Base-by-base conservation (phyloP, 2,888 invertebrate species). In the Heterodera filipjevi region DNA sequence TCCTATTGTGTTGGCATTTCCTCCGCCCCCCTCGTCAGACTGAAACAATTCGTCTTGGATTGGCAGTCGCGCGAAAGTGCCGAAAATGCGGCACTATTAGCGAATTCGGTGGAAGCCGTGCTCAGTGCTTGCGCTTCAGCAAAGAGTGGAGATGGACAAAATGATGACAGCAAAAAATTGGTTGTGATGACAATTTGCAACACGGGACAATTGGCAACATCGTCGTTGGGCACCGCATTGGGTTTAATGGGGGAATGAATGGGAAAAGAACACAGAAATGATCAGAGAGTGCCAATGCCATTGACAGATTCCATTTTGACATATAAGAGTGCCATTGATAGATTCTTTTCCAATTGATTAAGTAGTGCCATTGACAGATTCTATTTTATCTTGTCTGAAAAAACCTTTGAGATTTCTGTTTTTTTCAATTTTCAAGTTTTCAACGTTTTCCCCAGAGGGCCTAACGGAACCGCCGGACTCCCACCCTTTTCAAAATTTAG, bases 141-240 rank as follows among this genome's bases (percentile, higher is more conserved):
- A 39, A 39, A 39, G 12, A 10, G 39, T 39, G 39, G 39, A 19
- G 8, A 1, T 14, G 30, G 44, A n/a, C 30, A 70, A 14, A 22
- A 19, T 5, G 44, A 66, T 49, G n/a, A 35, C 14, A n/a, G 32
- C 81, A 49, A 30, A 22, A 32, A 74, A 74, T 93, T 95, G 3
- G 92, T 93, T 81, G 92, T 99, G 77, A 91, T 99, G 76, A 99
- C 99, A 3, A 97, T 98, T 90, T 99, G 99, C 90, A 99, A 99
- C 90, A 98, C 99, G 1, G 99, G 99, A 0, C 95, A 96, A 3
- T 91, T 99, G 86, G 99, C 99, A 1, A 99, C 99, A 6, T 95
- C 95, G 71, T 96, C 96, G 66, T 95, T 96, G 91, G 99, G 99
- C 32, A 99, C 99, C 27, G 99, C 99, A 19, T 92, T 99, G 84